Conservation (phyloP, 2,113 vertebrate species). For the Megatriorchis doriae region DNA sequence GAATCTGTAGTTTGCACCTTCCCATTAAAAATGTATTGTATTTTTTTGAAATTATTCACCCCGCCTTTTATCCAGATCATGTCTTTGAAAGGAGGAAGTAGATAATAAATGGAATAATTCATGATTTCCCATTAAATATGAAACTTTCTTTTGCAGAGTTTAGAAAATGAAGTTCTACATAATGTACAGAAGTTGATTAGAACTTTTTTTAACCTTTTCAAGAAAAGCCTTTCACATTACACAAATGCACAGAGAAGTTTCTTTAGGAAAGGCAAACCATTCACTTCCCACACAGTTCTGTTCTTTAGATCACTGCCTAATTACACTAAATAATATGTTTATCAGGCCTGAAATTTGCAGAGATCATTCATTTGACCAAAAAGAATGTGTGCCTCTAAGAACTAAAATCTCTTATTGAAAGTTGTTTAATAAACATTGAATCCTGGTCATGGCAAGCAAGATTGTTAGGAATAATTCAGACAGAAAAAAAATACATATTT, state of each 20-base stretch:
- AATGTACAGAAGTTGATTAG: conserved; percentile 96
- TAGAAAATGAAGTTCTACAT: conserved; percentile 98
- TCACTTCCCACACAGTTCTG: not conserved
- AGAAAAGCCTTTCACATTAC: conserved; percentile 71
- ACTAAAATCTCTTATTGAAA: conserved; percentile 26
- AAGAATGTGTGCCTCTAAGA: not conserved
- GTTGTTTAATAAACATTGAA: conserved; percentile 57
- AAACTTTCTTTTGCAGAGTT: conserved; percentile 97
- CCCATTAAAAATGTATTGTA: conserved; percentile 88
- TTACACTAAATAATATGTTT: conserved; percentile 26
- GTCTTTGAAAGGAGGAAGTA: conserved; percentile 96
- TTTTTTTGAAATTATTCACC: conserved; percentile 89
- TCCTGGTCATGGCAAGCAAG: conserved; percentile 10
- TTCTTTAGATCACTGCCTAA: conserved; percentile 21
- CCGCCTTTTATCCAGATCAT: conserved; percentile 94
- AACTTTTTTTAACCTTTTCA: conserved; percentile 86
- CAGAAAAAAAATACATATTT: conserved; percentile 62
- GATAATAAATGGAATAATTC: conserved; percentile 99
- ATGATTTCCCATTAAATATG: conserved; percentile 99
- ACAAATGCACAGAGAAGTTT: conserved; percentile 61
- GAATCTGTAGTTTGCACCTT: conserved; percentile 87
- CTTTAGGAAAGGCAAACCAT: conserved; percentile 57
- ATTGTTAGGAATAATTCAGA: conserved; percentile 63
- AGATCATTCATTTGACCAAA: conserved; percentile 24
- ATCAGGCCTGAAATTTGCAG: not conserved